A percentile compares a stretch with the other conserved stretches of the same genome.
These are phyloP conservation scores for Spilarctia lutea DNA, from an alignment of 2,888 invertebrate species.

Conservation along the genomic window DNA sequence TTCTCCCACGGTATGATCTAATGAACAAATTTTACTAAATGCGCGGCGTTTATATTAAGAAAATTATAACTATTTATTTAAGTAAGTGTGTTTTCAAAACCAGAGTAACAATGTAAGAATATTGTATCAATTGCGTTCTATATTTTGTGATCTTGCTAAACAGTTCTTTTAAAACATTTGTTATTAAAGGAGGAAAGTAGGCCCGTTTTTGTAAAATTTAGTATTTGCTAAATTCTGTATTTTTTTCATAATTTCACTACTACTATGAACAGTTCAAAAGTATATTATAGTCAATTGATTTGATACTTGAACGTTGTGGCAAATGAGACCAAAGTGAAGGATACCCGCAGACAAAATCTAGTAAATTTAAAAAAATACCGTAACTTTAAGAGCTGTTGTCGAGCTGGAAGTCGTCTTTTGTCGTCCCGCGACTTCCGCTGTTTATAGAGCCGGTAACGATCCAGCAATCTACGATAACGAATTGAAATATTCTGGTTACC, in stretches of 20 bases:
- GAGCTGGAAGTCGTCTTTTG: not conserved
- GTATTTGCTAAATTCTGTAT: not conserved
- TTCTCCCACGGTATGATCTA: too few species aligned
- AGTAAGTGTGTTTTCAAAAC: not conserved
- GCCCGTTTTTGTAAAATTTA: not conserved
- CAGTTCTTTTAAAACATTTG: too few species aligned
- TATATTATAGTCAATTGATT: too few species aligned
- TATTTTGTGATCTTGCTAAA: too few species aligned
- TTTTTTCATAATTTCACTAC: too few species aligned
- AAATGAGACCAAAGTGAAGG: too few species aligned
- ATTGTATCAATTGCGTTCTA: too few species aligned
- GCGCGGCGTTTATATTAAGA: not conserved
- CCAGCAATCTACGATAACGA: slow-evolving; percentile 19
- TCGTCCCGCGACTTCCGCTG: slow-evolving; percentile 21
- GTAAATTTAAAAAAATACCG: not conserved
- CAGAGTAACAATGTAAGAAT: not conserved
- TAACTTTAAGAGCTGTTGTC: slow-evolving; percentile 27
- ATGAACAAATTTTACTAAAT: too few species aligned
- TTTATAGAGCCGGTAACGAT: slow-evolving; percentile 39
- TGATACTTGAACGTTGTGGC: not conserved
- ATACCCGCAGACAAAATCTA: too few species aligned
- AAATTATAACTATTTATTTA: not conserved
- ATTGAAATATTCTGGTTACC: not conserved
- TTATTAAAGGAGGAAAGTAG: too few species aligned
- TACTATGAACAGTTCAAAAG: too few species aligned